A percentile compares a stretch with the other conserved stretches of the same genome.
phyloP scores from a whole-genome alignment of 2,888 invertebrate genomes.

The Maniola hyperantus region DNA sequence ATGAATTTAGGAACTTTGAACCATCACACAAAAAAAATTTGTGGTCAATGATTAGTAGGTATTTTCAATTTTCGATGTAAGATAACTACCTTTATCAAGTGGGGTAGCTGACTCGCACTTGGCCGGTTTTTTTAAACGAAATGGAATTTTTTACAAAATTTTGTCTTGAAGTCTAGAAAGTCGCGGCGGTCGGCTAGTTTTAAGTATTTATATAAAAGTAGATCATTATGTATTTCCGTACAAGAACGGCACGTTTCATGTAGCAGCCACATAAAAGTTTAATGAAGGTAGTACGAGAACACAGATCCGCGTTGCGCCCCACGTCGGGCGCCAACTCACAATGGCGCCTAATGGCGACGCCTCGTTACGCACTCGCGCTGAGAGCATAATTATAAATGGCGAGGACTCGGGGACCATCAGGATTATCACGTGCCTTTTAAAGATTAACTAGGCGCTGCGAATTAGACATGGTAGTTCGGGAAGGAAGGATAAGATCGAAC shows the following conservation, averaged over 20 bases:
- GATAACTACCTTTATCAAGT: too few relatives aligned
- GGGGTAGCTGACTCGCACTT: too few relatives aligned
- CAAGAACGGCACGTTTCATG: background rate
- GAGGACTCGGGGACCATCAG: constrained; percentile 39
- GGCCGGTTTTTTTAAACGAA: too few relatives aligned
- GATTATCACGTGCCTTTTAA: constrained; percentile 41
- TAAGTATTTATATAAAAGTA: background rate
- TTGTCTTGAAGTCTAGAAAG: too few relatives aligned
- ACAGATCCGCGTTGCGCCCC: constrained; percentile 45
- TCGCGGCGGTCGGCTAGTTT: too few relatives aligned
- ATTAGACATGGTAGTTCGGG: background rate
- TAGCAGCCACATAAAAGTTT: constrained; percentile 16
- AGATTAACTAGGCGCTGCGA: constrained; percentile 38
- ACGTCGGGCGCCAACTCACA: constrained; percentile 66
- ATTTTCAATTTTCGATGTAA: too few relatives aligned
- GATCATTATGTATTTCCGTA: background rate
- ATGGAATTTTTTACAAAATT: too few relatives aligned
- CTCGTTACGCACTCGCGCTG: constrained; percentile 49
- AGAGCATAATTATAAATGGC: constrained; percentile 40
- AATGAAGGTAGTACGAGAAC: constrained; percentile 36
- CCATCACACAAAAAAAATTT: too few relatives aligned
- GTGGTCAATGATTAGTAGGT: too few relatives aligned
- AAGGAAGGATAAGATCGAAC: too few relatives aligned
- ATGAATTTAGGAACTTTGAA: too few relatives aligned
- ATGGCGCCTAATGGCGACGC: constrained; percentile 67